Percentiles rank a stretch among this genome's conserved stretches.
Evolutionary conservation across 2,888 invertebrate species (phyloP).

Genomic region (Glomeris marginata): DNA sequence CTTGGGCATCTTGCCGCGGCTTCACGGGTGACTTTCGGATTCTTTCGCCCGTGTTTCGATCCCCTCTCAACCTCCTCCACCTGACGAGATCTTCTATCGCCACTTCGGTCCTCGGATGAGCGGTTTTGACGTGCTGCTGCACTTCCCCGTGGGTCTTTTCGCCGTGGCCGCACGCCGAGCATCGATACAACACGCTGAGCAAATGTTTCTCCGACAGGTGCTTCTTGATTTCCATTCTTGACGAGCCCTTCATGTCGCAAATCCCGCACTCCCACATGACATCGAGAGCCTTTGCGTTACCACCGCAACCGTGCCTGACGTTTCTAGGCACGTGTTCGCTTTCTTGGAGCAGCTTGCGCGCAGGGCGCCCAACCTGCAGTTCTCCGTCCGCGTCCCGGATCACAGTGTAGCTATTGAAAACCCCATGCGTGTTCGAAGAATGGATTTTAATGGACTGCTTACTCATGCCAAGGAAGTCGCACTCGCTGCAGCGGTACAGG

Average conservation of each 20-base stretch:
- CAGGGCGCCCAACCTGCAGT: too few species aligned
- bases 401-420: too few species aligned
- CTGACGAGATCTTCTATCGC: constrained; percentile 5
- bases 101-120: constrained; percentile 7
- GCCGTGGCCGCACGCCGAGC: constrained; percentile 44
- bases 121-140: constrained; percentile 3
- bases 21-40: not conserved
- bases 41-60: not conserved
- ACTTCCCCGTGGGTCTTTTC: constrained; percentile 10
- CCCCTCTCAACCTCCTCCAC: too few species aligned
- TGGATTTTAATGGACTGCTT: constrained; percentile 49
- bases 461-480: constrained; percentile 48
- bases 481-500: constrained; percentile 55
- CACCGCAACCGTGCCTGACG: too few species aligned
- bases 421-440: constrained; percentile 5
- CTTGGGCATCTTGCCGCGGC: not conserved
- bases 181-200: constrained; percentile 52
- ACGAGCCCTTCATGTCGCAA: constrained; percentile 2
- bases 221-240: constrained; percentile 9
- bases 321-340: too few species aligned
- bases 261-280: constrained; percentile 8
- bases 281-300: not conserved
- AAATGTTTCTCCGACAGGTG: constrained; percentile 6
- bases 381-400: constrained; percentile 2
- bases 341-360: too few species aligned